These are phyloP conservation scores for Sclerurus mexicanus DNA, from an alignment of 2,113 vertebrate species.

Conservation along the genomic window DNA sequence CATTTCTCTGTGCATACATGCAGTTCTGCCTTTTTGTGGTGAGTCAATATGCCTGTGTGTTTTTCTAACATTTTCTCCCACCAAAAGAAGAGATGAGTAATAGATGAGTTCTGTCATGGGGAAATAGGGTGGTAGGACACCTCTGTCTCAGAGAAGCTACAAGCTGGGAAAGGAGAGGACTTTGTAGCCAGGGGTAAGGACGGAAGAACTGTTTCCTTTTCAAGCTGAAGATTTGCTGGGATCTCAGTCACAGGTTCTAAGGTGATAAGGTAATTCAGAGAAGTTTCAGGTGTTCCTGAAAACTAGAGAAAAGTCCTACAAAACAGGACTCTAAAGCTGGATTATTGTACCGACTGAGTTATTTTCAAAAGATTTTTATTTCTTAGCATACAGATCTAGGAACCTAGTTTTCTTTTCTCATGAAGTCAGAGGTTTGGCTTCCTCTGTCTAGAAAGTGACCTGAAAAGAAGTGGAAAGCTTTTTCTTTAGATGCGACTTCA, in stretches of 20 bases:
- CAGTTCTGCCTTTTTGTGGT: not conserved
- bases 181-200: not conserved
- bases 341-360: not conserved
- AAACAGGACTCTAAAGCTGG: not conserved
- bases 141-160: not conserved
- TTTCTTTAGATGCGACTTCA: not conserved
- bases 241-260: not conserved
- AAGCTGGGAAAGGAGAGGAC: not conserved
- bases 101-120: not conserved
- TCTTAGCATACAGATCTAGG: not conserved
- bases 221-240: not conserved
- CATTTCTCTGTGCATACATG: not conserved
- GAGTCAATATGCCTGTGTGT: not conserved
- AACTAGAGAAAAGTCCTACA: not conserved
- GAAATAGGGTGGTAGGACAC: not conserved
- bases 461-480: not conserved
- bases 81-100: constrained; percentile 15
- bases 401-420: not conserved
- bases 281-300: not conserved
- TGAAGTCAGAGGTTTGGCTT: not conserved
- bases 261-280: not conserved
- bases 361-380: not conserved
- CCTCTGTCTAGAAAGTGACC: not conserved
- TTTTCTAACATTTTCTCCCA: constrained; percentile 16
- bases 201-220: not conserved